Percentiles rank a stretch among this genome's conserved stretches.
These are phyloP conservation scores for Sminthurides bifidus DNA, from an alignment of 1,140 invertebrate genomes.

Conservation along the genomic window DNA sequence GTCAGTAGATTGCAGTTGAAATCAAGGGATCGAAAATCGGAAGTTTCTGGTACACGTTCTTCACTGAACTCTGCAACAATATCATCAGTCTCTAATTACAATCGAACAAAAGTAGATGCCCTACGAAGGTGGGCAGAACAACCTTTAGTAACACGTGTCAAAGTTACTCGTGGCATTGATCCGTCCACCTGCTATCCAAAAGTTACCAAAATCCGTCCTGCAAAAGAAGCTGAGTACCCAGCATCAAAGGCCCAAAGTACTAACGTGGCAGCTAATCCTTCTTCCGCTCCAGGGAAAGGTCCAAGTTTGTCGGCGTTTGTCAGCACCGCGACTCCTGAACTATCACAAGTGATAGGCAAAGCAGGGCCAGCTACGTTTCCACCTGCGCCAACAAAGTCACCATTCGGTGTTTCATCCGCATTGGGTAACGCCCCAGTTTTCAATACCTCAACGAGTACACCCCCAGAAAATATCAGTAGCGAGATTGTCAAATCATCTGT, in stretches of 20 bases:
- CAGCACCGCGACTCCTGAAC: not conserved
- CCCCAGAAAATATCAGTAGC: no score
- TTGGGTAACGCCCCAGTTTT: no score
- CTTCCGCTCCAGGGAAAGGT: not conserved
- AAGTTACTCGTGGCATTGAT: conserved; percentile 4
- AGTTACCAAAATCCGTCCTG: not conserved
- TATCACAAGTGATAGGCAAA: not conserved
- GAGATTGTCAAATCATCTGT: no score
- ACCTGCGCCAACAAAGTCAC: not conserved
- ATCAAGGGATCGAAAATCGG: not conserved
- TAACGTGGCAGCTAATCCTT: not conserved
- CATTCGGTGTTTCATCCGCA: no score
- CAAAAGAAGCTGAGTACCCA: not conserved
- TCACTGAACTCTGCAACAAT: not conserved
- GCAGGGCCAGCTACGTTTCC: not conserved
- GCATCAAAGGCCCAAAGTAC: no score
- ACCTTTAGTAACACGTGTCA: not conserved
- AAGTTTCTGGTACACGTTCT: not conserved
- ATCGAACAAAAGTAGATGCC: not conserved
- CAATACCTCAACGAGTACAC: no score
- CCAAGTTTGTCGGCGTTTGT: no score
- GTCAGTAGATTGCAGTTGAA: not conserved
- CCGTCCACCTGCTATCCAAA: not conserved
- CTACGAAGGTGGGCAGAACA: not conserved
- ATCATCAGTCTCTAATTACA: not conserved